phyloP scores from a whole-genome alignment of 1,140 invertebrate species.

The Aphelenchoides fujianensis region DNA sequence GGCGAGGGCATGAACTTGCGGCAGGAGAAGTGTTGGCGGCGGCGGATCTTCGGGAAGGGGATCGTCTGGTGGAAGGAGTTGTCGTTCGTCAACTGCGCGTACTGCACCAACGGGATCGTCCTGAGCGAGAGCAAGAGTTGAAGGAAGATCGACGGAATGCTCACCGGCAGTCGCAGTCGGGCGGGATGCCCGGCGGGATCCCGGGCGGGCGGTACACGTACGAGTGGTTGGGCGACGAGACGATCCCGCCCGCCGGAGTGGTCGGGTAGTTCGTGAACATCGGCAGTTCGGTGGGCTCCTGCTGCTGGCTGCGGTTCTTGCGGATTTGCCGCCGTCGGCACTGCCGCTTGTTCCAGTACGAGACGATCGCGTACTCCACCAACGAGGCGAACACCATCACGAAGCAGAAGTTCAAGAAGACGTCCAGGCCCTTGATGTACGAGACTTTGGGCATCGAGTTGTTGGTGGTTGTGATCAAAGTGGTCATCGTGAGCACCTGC shows the following conservation, averaged over 20 bases:
- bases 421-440: constrained; percentile 62
- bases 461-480: constrained; percentile 63
- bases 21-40: neutral
- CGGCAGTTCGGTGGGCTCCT: constrained; percentile 24
- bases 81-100: constrained; percentile 20
- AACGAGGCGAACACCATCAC: constrained; percentile 63
- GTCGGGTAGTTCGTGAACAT: constrained; percentile 53
- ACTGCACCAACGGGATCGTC: constrained; percentile 27
- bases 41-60: neutral
- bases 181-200: neutral
- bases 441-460: constrained; percentile 62
- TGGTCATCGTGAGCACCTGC: constrained; percentile 60
- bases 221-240: constrained; percentile 35
- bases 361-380: constrained; percentile 63
- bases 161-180: constrained; percentile 30
- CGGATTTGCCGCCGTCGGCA: constrained; percentile 41
- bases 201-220: constrained; percentile 40
- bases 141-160: too few relatives aligned
- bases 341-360: constrained; percentile 58
- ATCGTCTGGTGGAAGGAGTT: constrained; percentile 13
- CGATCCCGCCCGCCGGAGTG: constrained; percentile 47
- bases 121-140: too few relatives aligned
- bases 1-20: neutral
- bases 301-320: neutral
- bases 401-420: constrained; percentile 63